Evolutionary conservation across 2,113 vertebrate genomes (phyloP).

Genomic region (Lophotis ruficrista): DNA sequence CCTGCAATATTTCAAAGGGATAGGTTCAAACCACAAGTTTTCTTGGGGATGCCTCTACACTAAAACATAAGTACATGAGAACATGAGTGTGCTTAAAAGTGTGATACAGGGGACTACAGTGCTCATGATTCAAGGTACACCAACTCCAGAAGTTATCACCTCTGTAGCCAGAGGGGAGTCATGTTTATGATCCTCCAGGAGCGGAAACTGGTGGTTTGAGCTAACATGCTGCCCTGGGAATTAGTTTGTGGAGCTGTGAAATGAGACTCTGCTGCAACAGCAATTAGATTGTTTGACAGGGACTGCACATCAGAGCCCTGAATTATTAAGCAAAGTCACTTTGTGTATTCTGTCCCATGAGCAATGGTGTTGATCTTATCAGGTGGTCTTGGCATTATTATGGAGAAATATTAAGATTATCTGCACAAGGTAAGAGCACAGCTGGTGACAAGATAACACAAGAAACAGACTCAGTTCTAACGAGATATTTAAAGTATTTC

Average conservation of each 20-base stretch:
- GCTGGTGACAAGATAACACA: not conserved
- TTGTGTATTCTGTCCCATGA: not conserved
- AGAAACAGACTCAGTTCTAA: not conserved
- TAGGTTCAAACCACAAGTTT: not conserved
- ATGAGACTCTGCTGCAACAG: not conserved
- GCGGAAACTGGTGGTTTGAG: fast-evolving
- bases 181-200: not conserved
- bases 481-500: not conserved
- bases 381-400: fast-evolving
- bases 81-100: not conserved
- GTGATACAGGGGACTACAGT: fast-evolving
- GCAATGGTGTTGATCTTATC: not conserved
- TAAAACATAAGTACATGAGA: not conserved
- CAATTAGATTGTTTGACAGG: not conserved
- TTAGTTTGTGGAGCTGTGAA: not conserved
- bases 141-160: not conserved
- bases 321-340: not conserved
- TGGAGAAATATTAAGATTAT: not conserved
- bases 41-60: not conserved
- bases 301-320: not conserved
- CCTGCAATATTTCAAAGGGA: not conserved
- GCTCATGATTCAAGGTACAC: not conserved
- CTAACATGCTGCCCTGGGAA: not conserved
- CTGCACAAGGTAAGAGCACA: not conserved
- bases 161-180: fast-evolving